A percentile compares a stretch with the other conserved stretches of the same genome.
Evolutionary conservation across 2,888 invertebrate genomes (phyloP).

Genomic region (Argyresthia albistria): DNA sequence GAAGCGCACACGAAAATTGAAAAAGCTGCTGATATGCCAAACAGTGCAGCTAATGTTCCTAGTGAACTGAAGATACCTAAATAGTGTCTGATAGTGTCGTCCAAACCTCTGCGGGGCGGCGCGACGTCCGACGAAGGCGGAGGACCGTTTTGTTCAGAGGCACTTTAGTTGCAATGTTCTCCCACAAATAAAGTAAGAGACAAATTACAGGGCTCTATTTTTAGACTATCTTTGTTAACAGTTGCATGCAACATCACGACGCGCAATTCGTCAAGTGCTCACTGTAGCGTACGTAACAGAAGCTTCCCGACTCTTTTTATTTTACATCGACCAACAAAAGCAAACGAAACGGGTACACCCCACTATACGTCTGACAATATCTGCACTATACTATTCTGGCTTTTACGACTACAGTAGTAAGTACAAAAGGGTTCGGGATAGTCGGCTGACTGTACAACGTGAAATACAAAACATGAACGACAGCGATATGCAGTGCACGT

Average conservation of each 20-base stretch:
- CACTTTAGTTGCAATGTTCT: not conserved
- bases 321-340: not conserved
- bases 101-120: too few relatives aligned
- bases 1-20: too few relatives aligned
- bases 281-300: conserved; percentile 16
- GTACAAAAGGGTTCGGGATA: not conserved
- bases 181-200: not conserved
- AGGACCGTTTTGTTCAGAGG: too few relatives aligned
- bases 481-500: conserved; percentile 4
- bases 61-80: too few relatives aligned
- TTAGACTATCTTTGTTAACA: not conserved
- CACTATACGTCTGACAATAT: too few relatives aligned
- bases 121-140: too few relatives aligned
- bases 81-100: too few relatives aligned
- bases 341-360: conserved; percentile 9
- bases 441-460: not conserved
- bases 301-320: conserved; percentile 9
- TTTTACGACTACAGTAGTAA: not conserved
- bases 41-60: too few relatives aligned
- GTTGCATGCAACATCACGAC: conserved; percentile 4
- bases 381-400: too few relatives aligned
- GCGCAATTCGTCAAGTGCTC: conserved; percentile 35
- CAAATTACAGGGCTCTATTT: not conserved
- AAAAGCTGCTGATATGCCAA: too few relatives aligned
- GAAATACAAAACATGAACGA: not conserved